Conservation (phyloP, 1,140 invertebrate genomes). For the Macrostomum lignano region DNA sequence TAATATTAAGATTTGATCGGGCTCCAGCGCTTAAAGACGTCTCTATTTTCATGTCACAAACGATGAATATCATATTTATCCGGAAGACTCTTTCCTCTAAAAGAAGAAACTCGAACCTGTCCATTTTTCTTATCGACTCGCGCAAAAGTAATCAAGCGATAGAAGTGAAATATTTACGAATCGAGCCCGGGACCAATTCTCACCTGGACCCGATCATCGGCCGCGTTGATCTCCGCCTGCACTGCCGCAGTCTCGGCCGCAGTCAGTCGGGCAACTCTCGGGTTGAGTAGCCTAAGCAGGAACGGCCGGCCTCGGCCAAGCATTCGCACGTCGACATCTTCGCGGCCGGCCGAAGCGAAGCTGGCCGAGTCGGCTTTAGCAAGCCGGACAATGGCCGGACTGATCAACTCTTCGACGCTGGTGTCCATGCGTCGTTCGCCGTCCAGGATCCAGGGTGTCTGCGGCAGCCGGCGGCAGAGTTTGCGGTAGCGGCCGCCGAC, state of each 20-base stretch:
- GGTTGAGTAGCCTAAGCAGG: slow-evolving; percentile 1
- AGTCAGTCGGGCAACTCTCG: background rate
- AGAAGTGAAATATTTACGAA: too few species aligned
- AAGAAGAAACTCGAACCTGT: too few species aligned
- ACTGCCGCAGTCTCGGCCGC: background rate
- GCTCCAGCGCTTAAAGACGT: too few species aligned
- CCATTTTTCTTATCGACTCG: too few species aligned
- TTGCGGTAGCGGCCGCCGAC: slow-evolving; percentile 50
- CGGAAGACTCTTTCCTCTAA: too few species aligned
- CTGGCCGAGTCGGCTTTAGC: slow-evolving; percentile 19
- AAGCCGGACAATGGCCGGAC: background rate
- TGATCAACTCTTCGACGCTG: slow-evolving; percentile 49
- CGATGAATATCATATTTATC: too few species aligned
- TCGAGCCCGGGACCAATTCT: too few species aligned
- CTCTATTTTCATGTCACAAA: too few species aligned
- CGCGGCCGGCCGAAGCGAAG: slow-evolving; percentile 62
- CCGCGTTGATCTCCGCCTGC: slow-evolving; percentile 10
- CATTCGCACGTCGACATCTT: slow-evolving; percentile 61
- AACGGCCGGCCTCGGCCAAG: slow-evolving; percentile 48
- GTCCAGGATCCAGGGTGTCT: slow-evolving; percentile 70
- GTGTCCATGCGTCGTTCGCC: slow-evolving; percentile 46
- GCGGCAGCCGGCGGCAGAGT: slow-evolving; percentile 49
- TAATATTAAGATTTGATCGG: too few species aligned
- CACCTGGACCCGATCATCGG: too few species aligned
- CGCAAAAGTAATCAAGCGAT: too few species aligned